Evolutionary conservation across 2,113 vertebrate genomes (phyloP), one percentile per base, ranked within the genome.

Genomic region (Eonycteris spelaea): DNA sequence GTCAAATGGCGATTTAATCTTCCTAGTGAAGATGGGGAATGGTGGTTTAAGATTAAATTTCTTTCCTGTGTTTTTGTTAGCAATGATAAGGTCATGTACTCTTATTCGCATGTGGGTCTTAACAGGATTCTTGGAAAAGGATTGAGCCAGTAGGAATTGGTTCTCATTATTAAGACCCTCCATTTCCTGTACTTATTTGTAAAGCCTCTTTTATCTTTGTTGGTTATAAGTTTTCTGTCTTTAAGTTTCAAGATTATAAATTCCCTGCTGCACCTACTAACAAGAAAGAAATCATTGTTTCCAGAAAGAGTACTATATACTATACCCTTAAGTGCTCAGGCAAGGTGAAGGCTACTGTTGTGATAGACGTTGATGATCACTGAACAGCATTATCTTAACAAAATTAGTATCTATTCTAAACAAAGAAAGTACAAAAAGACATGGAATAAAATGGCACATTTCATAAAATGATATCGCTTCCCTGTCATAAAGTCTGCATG

Each of bases 1-100:
- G 85, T 93, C 86, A 90, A 75, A 61, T 11, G 57, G 40, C 48
- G 40, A 96, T 88, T 95, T 97, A 67, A 78, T 90, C 13, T 84
- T 91, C 45, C 53, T 83, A 70, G 59, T 51, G 18, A 92, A n/a
- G 51, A 48, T 84, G 70, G 87, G 90, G 57, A 95, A 89, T 55
- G 45, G 40, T 33, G 45, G 40, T 45, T 90, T 96, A 71, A 95
- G 94, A 75, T 94, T 53, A 67, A 78, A 88, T 63, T 96, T 92
- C n/a, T 94, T 35, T 78, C 57, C 18, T 15, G 43, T 90, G 84
- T 75, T 93, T 96, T 94, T 68, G 19, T 79, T 80, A 87, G 74
- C 67, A 48, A 55, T 40, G 45, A 53, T 70, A 86, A 85, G 71
- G 71, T 61, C 70, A 92, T 78, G 82, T 59, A 21, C n/a, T 84